Evolutionary conservation across 2,888 invertebrate genomes (phyloP).

Genomic region (Julus scandinavius): DNA sequence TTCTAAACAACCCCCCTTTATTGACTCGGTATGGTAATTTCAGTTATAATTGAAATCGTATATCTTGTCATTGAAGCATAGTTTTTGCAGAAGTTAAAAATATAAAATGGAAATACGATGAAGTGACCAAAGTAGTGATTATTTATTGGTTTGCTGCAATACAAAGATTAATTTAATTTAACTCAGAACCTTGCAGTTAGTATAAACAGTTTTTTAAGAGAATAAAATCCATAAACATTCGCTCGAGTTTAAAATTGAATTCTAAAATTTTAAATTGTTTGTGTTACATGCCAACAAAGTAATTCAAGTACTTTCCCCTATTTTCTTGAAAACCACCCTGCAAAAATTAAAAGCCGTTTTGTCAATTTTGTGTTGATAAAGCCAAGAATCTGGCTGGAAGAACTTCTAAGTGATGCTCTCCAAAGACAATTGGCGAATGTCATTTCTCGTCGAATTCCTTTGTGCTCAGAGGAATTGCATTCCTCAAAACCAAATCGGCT

Average conservation of each 20-base stretch:
- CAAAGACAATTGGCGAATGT: slow-evolving; percentile 12
- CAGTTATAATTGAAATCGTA: neutral
- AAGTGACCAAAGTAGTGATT: too few relatives aligned
- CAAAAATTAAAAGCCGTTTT: neutral
- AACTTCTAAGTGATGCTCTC: neutral
- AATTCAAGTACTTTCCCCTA: too few relatives aligned
- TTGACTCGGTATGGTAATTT: neutral
- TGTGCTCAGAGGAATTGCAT: slow-evolving; percentile 21
- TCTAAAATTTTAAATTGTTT: too few relatives aligned
- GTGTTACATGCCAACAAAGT: too few relatives aligned
- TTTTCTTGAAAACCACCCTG: too few relatives aligned
- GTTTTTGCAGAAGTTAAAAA: neutral
- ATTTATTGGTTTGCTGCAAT: too few relatives aligned
- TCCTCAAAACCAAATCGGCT: slow-evolving; percentile 28
- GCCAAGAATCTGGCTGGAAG: neutral
- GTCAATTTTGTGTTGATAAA: neutral
- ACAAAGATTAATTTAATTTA: too few relatives aligned
- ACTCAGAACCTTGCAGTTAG: too few relatives aligned
- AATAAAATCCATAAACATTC: too few relatives aligned
- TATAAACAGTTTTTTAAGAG: too few relatives aligned
- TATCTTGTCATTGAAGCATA: neutral
- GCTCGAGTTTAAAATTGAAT: too few relatives aligned
- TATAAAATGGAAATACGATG: neutral
- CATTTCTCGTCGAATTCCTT: slow-evolving; percentile 31
- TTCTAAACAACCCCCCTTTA: neutral